These are phyloP conservation scores for Platichthys flesus DNA, from an alignment of 2,113 vertebrate species.

Conservation along the genomic window DNA sequence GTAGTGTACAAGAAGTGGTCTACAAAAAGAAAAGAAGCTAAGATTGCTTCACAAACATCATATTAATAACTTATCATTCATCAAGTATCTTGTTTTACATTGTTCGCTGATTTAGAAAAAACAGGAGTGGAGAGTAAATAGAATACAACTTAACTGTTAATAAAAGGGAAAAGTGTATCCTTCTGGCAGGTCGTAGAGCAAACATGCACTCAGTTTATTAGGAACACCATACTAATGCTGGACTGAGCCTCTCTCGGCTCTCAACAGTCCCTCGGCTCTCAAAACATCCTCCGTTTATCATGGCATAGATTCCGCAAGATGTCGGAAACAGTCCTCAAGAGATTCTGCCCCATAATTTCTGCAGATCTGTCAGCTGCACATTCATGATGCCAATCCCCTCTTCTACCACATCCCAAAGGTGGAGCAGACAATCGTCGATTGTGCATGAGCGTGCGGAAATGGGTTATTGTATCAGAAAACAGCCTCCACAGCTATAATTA, in stretches of 20 bases:
- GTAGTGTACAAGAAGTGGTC: not conserved
- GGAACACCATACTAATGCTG: not conserved
- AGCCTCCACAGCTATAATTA: not conserved
- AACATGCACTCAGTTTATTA: not conserved
- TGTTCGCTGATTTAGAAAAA: no score
- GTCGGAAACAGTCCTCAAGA: not conserved
- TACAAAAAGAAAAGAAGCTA: not conserved
- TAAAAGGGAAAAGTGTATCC: not conserved
- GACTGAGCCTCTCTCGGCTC: not conserved
- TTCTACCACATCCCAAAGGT: not conserved
- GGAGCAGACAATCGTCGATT: not conserved
- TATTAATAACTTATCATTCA: conserved; percentile 3
- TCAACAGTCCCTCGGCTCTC: not conserved
- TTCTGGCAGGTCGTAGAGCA: not conserved
- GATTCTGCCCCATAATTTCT: not conserved
- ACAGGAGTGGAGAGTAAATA: no score
- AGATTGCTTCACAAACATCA: not conserved
- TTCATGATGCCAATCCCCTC: not conserved
- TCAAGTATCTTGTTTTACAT: not conserved
- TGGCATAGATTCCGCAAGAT: no score
- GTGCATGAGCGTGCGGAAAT: not conserved
- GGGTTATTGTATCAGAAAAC: not conserved
- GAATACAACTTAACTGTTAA: no score
- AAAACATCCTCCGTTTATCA: not conserved
- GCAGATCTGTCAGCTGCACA: not conserved